Evolutionary conservation across 2,888 invertebrate species (phyloP).

Genomic region (Cerceris ruficornis): DNA sequence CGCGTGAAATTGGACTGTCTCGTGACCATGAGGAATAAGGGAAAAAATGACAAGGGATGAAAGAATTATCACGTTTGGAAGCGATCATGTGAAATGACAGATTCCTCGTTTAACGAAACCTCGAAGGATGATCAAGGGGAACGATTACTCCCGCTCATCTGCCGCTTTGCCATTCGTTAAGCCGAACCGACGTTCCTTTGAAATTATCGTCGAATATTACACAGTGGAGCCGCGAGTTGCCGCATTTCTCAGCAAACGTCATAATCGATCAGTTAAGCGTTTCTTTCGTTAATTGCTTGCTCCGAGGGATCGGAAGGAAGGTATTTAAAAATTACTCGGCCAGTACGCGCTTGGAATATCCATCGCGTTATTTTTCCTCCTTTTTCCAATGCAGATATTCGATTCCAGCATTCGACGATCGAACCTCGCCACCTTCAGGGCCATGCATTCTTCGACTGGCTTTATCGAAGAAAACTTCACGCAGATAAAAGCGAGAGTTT

Average conservation of each 20-base stretch:
- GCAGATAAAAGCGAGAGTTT: no score
- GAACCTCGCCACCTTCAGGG: no score
- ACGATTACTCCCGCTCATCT: neutral
- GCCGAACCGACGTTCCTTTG: neutral
- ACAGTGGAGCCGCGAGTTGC: no score
- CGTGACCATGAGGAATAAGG: neutral
- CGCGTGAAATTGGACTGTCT: neutral
- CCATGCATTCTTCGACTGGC: no score
- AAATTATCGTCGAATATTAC: neutral
- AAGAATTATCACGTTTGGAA: neutral
- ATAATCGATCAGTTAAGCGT: neutral
- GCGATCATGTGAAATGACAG: neutral
- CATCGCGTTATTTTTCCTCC: neutral
- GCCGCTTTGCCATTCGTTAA: neutral
- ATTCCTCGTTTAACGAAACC: slow-evolving; percentile 12
- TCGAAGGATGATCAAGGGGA: neutral
- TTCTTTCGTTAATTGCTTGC: neutral
- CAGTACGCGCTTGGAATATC: neutral
- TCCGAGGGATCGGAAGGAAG: neutral
- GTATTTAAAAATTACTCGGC: neutral
- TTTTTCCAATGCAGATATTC: neutral
- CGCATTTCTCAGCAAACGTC: neutral
- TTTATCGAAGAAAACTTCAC: no score
- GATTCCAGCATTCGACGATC: neutral
- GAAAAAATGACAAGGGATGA: neutral